Evolutionary conservation across 1,140 invertebrate genomes (phyloP).

Genomic region (Heliconius nattereri): DNA sequence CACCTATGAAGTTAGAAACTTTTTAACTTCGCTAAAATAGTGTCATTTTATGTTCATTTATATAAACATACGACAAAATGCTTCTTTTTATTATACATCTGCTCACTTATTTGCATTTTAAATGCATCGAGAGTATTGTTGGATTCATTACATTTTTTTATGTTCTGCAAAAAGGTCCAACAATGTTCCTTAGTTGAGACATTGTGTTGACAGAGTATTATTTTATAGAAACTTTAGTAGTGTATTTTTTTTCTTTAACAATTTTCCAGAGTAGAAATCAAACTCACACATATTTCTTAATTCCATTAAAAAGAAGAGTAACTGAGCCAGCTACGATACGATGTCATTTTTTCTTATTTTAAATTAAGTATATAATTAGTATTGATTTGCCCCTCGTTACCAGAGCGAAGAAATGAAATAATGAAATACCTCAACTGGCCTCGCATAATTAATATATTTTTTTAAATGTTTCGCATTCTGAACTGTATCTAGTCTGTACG

Average conservation of each 20-base stretch:
- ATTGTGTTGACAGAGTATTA: not conserved
- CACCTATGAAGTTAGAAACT: too few relatives aligned
- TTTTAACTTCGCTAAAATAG: too few relatives aligned
- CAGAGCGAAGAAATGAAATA: too few relatives aligned
- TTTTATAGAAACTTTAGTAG: not conserved
- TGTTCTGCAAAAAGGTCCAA: slow-evolving; percentile 1
- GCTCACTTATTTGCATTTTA: slow-evolving; percentile 9
- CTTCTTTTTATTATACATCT: not conserved
- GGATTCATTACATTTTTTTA: not conserved
- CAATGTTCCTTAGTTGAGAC: slow-evolving; percentile 6
- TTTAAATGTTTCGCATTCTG: not conserved
- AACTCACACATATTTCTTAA: too few relatives aligned
- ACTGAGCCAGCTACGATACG: too few relatives aligned
- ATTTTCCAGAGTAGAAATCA: too few relatives aligned
- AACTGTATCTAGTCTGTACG: slow-evolving; percentile 21
- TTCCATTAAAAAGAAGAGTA: too few relatives aligned
- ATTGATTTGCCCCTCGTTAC: too few relatives aligned
- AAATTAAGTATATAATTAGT: too few relatives aligned
- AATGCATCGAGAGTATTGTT: slow-evolving; percentile 4
- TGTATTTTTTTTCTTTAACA: not conserved
- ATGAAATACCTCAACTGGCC: too few relatives aligned
- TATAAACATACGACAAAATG: not conserved
- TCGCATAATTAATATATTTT: not conserved
- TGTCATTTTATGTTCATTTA: too few relatives aligned
- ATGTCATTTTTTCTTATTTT: too few relatives aligned